phyloP scores from a whole-genome alignment of 2,113 vertebrate species.

The Aspiorhynchus laticeps region DNA sequence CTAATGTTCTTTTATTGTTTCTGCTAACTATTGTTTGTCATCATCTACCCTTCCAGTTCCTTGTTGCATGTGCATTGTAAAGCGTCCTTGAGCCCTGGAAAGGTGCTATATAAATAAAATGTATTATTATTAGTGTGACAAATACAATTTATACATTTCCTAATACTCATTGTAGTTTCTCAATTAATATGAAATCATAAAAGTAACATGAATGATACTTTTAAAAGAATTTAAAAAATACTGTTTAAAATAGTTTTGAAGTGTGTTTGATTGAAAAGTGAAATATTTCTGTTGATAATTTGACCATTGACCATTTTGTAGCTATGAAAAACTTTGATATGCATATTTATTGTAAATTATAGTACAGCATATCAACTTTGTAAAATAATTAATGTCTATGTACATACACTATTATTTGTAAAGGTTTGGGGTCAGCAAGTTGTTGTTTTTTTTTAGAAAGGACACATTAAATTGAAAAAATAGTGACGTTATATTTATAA shows the following conservation, averaged over 20 bases:
- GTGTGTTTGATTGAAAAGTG: neutral
- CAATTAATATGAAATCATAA: neutral
- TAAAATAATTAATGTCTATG: neutral
- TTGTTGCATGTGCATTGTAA: too few relatives aligned
- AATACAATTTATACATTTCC: too few relatives aligned
- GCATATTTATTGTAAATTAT: neutral
- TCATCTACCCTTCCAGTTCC: too few relatives aligned
- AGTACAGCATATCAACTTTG: neutral
- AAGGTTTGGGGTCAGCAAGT: neutral
- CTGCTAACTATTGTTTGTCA: too few relatives aligned
- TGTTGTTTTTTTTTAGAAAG: neutral
- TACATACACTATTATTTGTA: neutral
- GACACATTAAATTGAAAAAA: neutral
- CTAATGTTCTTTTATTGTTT: too few relatives aligned
- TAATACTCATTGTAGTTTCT: too few relatives aligned
- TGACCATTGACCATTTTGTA: neutral
- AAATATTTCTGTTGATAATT: neutral
- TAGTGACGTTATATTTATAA: neutral
- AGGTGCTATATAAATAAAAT: too few relatives aligned
- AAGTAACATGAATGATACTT: neutral
- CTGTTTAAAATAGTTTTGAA: neutral
- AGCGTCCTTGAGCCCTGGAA: too few relatives aligned
- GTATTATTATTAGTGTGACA: too few relatives aligned
- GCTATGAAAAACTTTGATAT: neutral
- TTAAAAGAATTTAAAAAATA: neutral